Conservation (phyloP, 2,113 vertebrate species). For the cattle (Bos taurus) region ARS-UCD2.0 NC_037332.1:86471001-86471500, state of each 20-base stretch:
- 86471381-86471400: background rate
- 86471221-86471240: conserved; percentile 97
- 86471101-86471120: background rate
- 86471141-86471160: background rate
- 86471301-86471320: conserved; percentile 99
- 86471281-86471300: conserved; percentile 98
- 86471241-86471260: conserved; percentile 98
- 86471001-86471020: background rate
- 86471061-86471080: background rate
- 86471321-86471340: conserved; percentile 94
- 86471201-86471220: conserved; percentile 99
- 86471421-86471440: conserved; percentile 25
- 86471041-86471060: background rate
- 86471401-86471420: conserved; percentile 21
- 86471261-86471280: conserved; percentile 96
- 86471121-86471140: background rate
- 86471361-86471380: conserved; percentile 25
- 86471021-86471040: background rate
- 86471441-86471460: background rate
- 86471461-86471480: background rate
- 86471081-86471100: background rate
- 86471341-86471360: conserved; percentile 53
- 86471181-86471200: conserved; percentile 83
- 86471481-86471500: background rate
- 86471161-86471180: conserved; percentile 58